Percentiles rank a stretch among this genome's conserved stretches.
Evolutionary conservation across 2,797 vertebrate species (phyloP).

Genomic region (Manis crassicaudata): DNA sequence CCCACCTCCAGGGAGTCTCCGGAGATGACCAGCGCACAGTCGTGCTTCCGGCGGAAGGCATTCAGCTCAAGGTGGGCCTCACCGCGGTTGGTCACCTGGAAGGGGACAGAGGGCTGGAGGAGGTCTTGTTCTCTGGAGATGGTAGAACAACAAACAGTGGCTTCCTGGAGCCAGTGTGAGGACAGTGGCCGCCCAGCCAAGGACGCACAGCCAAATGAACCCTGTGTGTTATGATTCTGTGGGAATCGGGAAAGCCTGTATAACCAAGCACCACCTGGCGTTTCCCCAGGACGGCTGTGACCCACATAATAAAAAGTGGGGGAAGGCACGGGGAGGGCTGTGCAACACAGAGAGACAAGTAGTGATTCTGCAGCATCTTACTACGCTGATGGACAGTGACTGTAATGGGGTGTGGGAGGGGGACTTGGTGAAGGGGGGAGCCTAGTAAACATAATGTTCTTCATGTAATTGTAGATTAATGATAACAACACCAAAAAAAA

Average conservation of each 20-base stretch:
- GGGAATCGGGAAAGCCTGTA: fast-evolving
- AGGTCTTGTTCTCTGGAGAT: not conserved
- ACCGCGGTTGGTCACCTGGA: slow-evolving; percentile 96
- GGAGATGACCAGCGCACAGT: slow-evolving; percentile 97
- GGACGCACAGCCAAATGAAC: not conserved
- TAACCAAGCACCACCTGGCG: fast-evolving
- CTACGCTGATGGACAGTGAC: no score
- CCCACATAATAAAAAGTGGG: not conserved
- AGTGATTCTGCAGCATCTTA: no score
- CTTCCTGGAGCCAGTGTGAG: not conserved
- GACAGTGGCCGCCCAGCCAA: not conserved
- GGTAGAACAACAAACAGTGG: not conserved
- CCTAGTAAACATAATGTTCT: no score
- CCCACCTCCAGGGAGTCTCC: slow-evolving; percentile 97
- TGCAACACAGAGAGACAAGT: no score
- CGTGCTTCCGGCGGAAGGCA: slow-evolving; percentile 97
- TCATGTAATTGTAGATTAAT: no score
- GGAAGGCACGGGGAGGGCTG: no score
- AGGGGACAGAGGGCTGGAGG: not conserved
- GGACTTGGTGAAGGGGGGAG: no score
- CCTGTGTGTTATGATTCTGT: not conserved
- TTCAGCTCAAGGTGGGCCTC: slow-evolving; percentile 98
- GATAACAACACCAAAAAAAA: not conserved
- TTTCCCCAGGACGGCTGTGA: not conserved
- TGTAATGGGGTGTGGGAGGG: no score